Percentiles rank a stretch among this genome's conserved stretches.
Conservation (phyloP, 2,888 invertebrate species). For the Drosophila aldrichi region DNA sequence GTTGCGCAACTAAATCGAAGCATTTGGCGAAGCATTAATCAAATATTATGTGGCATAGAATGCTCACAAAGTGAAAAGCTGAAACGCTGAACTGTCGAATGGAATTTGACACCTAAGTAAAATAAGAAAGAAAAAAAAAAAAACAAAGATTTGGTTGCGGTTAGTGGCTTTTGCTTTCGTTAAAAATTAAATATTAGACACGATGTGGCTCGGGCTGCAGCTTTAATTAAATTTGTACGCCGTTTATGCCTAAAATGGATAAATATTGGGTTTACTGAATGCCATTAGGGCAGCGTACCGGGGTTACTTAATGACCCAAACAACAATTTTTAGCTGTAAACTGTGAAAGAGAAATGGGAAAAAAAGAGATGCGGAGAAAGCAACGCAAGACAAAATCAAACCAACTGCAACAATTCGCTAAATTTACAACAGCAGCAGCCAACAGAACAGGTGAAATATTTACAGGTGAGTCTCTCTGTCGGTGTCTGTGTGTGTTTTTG, state of each 20-base stretch:
- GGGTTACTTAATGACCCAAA: constrained; percentile 78
- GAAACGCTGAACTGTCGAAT: constrained; percentile 10
- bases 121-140: background rate
- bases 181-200: constrained; percentile 61
- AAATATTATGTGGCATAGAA: constrained; percentile 61
- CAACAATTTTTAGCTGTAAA: constrained; percentile 61
- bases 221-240: constrained; percentile 71
- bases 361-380: constrained; percentile 74
- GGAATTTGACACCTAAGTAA: constrained; percentile 57
- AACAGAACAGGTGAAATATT: constrained; percentile 60
- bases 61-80: constrained; percentile 61
- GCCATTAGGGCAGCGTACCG: constrained; percentile 33
- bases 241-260: constrained; percentile 50
- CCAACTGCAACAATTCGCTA: constrained; percentile 70
- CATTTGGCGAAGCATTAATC: constrained; percentile 53
- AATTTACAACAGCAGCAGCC: constrained; percentile 36
- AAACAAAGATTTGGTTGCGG: constrained; percentile 41
- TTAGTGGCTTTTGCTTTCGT: constrained; percentile 59
- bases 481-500: constrained; percentile 17
- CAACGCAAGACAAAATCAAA: constrained; percentile 58
- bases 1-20: constrained; percentile 63
- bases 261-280: constrained; percentile 35
- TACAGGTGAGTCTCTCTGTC: constrained; percentile 17
- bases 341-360: constrained; percentile 75
- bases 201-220: constrained; percentile 11